These are phyloP conservation scores for Diplosoma virens DNA, from an alignment of 23 tunicate species.

Conservation along the genomic window DNA sequence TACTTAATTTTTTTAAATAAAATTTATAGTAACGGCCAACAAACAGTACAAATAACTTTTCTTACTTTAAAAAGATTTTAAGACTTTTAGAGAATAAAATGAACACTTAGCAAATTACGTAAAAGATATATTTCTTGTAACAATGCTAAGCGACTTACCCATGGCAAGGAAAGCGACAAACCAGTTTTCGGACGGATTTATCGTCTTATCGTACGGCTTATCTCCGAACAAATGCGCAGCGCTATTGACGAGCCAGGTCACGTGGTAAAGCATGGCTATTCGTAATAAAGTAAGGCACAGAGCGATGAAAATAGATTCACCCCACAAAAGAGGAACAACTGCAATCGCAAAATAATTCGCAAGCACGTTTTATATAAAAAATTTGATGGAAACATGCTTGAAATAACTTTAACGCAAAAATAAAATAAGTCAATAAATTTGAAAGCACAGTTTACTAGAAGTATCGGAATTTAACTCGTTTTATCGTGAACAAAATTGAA, in stretches of 20 bases:
- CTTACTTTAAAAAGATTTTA: not conserved
- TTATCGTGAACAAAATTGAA: too few relatives aligned
- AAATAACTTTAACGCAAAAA: too few relatives aligned
- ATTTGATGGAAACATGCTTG: too few relatives aligned
- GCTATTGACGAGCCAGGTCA: conserved; percentile 85
- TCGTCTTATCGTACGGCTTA: conserved; percentile 70
- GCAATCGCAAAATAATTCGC: not conserved
- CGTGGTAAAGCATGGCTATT: conserved; percentile 29
- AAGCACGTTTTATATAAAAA: too few relatives aligned
- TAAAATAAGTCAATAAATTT: too few relatives aligned
- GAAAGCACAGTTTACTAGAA: too few relatives aligned
- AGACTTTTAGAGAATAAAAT: not conserved
- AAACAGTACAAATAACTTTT: not conserved
- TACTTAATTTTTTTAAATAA: too few relatives aligned
- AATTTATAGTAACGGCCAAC: not conserved
- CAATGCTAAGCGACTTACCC: conserved; percentile 46
- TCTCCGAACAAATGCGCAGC: conserved; percentile 68
- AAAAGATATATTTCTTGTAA: too few relatives aligned
- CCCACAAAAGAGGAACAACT: conserved; percentile 54
- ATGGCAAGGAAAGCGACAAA: conserved; percentile 44
- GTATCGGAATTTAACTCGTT: too few relatives aligned
- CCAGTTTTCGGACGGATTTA: conserved; percentile 63
- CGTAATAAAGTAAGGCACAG: conserved; percentile 46
- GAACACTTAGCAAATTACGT: too few relatives aligned
- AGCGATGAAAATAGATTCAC: conserved; percentile 44